These are phyloP conservation scores for Rhabdophis nuchalis DNA, from an alignment of 2,797 vertebrate species.

Conservation along the genomic window DNA sequence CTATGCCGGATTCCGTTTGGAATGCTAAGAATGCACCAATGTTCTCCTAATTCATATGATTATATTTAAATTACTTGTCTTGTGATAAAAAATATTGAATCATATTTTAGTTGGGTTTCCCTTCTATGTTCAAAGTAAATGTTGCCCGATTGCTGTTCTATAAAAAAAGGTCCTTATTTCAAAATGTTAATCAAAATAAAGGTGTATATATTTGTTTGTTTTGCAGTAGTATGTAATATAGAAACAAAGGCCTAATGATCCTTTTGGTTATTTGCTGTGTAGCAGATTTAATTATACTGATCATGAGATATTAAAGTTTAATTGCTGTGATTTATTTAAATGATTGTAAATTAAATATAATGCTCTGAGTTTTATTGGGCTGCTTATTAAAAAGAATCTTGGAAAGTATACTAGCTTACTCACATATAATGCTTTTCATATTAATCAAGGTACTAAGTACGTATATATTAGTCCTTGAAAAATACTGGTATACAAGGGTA, in stretches of 20 bases:
- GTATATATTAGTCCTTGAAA: background rate
- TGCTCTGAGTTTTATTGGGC: background rate
- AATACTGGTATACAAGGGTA: background rate
- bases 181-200: background rate
- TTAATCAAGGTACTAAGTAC: background rate
- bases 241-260: background rate
- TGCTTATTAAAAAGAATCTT: background rate
- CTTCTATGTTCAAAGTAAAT: background rate
- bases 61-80: background rate
- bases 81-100: background rate
- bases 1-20: background rate
- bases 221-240: background rate
- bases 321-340: background rate
- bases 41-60: background rate
- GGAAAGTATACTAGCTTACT: background rate
- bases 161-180: background rate
- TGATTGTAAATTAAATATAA: background rate
- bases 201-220: background rate
- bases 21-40: background rate
- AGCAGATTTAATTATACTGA: background rate
- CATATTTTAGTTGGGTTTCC: background rate
- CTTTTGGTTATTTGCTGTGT: background rate
- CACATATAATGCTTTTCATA: background rate
- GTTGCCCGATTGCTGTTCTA: background rate
- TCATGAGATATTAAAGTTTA: background rate